A percentile compares a stretch with the other conserved stretches of the same genome.
Conservation (phyloP, 2,888 invertebrate species). For the Sphaerophoria taeniata region DNA sequence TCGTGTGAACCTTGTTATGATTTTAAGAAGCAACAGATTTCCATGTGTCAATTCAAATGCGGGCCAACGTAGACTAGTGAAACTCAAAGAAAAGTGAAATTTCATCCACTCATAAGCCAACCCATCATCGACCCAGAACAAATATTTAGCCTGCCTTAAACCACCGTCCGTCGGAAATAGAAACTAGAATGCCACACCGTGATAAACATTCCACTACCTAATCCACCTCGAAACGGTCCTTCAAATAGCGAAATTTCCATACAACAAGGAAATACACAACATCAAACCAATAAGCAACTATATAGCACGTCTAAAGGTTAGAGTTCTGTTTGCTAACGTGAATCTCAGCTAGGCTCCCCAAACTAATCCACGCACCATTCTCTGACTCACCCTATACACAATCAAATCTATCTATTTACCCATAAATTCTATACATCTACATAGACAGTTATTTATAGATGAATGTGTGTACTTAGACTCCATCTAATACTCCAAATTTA, state of each 20-base stretch:
- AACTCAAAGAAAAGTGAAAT: slow-evolving; percentile 66
- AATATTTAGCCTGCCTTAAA: slow-evolving; percentile 42
- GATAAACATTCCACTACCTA: slow-evolving; percentile 1
- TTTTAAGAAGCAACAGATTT: too few relatives aligned
- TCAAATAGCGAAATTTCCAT: slow-evolving; percentile 17
- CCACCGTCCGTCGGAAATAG: slow-evolving; percentile 43
- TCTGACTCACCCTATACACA: not conserved
- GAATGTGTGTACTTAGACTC: slow-evolving; percentile 7
- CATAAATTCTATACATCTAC: not conserved
- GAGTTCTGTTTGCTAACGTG: not conserved
- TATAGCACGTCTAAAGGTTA: not conserved
- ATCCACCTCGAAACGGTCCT: slow-evolving; percentile 29
- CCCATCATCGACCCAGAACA: slow-evolving; percentile 13
- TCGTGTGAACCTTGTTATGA: too few relatives aligned
- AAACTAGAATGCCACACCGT: slow-evolving; percentile 32
- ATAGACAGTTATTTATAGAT: not conserved
- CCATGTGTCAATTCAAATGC: not conserved
- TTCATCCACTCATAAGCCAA: not conserved
- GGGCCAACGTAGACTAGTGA: slow-evolving; percentile 43
- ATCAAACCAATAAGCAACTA: not conserved
- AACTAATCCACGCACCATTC: slow-evolving; percentile 52
- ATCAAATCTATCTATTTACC: not conserved
- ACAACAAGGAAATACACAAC: slow-evolving; percentile 8
- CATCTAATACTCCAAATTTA: slow-evolving; percentile 48
- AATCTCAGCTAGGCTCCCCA: slow-evolving; percentile 10